Percentiles rank a stretch among this genome's conserved stretches.
These are phyloP conservation scores for Drosophila cognata DNA, from an alignment of 2,888 invertebrate genomes.

Conservation along the genomic window DNA sequence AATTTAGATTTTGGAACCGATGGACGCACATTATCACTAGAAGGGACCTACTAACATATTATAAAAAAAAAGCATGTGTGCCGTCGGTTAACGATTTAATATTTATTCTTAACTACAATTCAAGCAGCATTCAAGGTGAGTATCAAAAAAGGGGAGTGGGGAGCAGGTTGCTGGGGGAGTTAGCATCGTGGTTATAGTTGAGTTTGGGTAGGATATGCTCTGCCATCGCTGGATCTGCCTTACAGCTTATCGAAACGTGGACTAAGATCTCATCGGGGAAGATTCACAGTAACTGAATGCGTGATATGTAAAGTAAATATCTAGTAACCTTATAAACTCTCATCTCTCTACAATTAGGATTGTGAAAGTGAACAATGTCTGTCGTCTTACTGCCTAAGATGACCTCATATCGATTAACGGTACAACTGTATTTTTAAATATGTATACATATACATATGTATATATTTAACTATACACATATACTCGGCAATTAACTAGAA, in stretches of 20 bases:
- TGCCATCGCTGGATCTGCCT: slow-evolving; percentile 59
- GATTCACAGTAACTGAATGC: slow-evolving; percentile 39
- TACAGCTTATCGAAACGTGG: slow-evolving; percentile 24
- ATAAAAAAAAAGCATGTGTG: slow-evolving; percentile 23
- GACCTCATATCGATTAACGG: slow-evolving; percentile 37
- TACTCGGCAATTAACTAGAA: slow-evolving; percentile 36
- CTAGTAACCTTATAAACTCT: slow-evolving; percentile 20
- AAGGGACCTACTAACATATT: slow-evolving; percentile 9
- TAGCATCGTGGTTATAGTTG: slow-evolving; percentile 11
- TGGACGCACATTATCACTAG: slow-evolving; percentile 25
- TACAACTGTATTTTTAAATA: slow-evolving; percentile 16
- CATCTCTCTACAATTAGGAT: slow-evolving; percentile 12
- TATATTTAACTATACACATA: slow-evolving; percentile 10
- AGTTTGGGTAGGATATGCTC: slow-evolving; percentile 59
- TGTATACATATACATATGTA: background rate
- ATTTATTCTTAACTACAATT: slow-evolving; percentile 26
- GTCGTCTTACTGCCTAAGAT: slow-evolving; percentile 19
- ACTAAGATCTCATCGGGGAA: slow-evolving; percentile 5
- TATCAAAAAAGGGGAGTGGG: slow-evolving; percentile 33
- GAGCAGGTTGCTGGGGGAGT: background rate
- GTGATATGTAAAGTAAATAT: slow-evolving; percentile 53
- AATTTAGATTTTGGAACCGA: slow-evolving; percentile 12
- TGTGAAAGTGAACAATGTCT: slow-evolving; percentile 16
- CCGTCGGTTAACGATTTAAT: slow-evolving; percentile 13
- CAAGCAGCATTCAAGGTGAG: slow-evolving; percentile 22